Base-by-base conservation (phyloP, 2,797 vertebrate species). In the Triplophysa yarkandensis region DNA sequence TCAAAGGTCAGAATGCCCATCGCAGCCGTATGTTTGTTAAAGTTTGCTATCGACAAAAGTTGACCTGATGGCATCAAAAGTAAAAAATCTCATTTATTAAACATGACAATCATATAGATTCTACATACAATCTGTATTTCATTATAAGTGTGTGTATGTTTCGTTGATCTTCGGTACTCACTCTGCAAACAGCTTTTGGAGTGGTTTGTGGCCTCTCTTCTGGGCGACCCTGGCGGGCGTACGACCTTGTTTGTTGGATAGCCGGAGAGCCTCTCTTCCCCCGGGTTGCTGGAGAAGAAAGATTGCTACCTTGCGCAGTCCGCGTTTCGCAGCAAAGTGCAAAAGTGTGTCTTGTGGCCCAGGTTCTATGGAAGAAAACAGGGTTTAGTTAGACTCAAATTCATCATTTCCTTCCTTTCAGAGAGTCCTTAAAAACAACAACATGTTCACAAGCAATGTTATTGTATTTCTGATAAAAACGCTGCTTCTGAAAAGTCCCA, bases 271-370 rank as follows among this genome's bases (percentile, higher is more conserved):
- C 68, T 91, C 91, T 23, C 87, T 88, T 65, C 91, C 93, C 2
- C 93, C 94, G 0, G 93, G 93, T 84, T 94, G 93, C 87, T 93
- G 92, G 78, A 95, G 84, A 60, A 95, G 90, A 68, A 95, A 94
- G 80, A 90, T 89, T 0, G 93, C 89, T 77, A 95, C 83, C 0
- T 88, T 87, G 74, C 91, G 88, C 76, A 95, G 88, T 11, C 94
- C 94, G 5, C 93, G 91, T 58, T 92, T 83, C 70, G 91, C 94
- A 1, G 95, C 92, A 74, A 96, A 93, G 83, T 95, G 94, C 89
- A 96, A 89, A 79, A 97, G 74, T 0, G 93, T 95, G 27, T 95
- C 94, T 55, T 91, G 91, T 17, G 93, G 92, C 58, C 87, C 80
- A 63, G 48, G 62, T 36, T 78, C 82, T 83, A 27, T 1, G 14